phyloP scores from a whole-genome alignment of 2,113 vertebrate species.

The Anolis sagrei region DNA sequence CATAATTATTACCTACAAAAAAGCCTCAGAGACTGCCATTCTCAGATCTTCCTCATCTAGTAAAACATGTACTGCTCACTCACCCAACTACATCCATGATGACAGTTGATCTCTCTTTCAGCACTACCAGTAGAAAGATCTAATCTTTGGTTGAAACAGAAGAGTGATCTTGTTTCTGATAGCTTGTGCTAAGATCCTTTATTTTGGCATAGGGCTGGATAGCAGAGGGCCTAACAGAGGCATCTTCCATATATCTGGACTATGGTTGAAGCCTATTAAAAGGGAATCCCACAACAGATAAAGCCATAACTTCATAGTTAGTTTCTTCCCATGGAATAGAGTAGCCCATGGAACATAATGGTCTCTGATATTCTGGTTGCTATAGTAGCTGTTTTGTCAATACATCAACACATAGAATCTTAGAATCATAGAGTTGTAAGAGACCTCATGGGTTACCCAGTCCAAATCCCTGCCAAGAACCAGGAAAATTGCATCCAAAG shows the following conservation, averaged over 20 bases:
- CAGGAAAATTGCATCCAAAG: too few relatives aligned
- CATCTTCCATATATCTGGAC: neutral
- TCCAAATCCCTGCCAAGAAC: too few relatives aligned
- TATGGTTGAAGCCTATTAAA: neutral
- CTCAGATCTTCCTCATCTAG: neutral
- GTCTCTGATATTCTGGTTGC: constrained; percentile 21
- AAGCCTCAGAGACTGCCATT: neutral
- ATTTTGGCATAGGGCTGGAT: neutral
- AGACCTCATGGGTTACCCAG: too few relatives aligned
- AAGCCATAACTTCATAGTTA: neutral
- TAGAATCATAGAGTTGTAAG: too few relatives aligned
- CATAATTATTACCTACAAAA: neutral
- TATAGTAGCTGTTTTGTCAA: constrained; percentile 6
- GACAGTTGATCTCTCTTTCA: neutral
- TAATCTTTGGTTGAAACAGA: neutral
- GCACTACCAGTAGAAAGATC: neutral
- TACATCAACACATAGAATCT: neutral
- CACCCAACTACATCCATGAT: constrained; percentile 9
- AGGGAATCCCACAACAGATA: neutral
- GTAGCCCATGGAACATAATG: neutral
- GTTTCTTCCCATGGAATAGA: neutral
- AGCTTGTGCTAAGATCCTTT: neutral
- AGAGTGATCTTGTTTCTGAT: neutral
- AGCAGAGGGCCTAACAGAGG: neutral
- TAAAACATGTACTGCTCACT: neutral